Evolutionary conservation across 2,797 vertebrate species (phyloP).

Genomic region (Nyctibius grandis): DNA sequence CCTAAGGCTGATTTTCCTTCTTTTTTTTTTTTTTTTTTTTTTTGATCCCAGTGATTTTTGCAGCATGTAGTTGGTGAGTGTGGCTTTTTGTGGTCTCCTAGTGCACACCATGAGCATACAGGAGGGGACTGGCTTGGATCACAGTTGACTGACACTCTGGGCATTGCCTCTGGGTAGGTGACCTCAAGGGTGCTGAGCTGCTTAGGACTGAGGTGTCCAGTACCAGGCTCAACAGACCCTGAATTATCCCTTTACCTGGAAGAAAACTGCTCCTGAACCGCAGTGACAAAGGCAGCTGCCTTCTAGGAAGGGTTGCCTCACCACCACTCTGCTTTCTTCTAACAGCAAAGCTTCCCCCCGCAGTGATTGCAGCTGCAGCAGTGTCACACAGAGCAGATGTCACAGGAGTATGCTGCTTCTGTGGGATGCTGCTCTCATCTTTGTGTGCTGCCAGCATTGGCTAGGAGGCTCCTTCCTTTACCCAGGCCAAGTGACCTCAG

Average conservation of each 20-base stretch:
- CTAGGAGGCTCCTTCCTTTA: neutral
- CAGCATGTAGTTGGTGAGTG: neutral
- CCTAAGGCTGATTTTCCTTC: neutral
- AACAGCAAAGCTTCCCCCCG: accelerated
- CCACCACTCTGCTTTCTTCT: neutral
- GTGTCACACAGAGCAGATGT: neutral
- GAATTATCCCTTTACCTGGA: neutral
- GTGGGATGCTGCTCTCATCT: neutral
- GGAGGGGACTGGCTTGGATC: neutral
- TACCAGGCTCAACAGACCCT: neutral
- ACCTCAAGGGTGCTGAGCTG: neutral
- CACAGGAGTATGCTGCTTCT: neutral
- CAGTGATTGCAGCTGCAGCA: accelerated
- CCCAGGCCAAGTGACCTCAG: neutral
- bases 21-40: neutral
- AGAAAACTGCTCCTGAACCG: neutral
- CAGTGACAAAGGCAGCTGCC: neutral
- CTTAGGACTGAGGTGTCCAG: neutral
- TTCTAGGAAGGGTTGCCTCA: neutral
- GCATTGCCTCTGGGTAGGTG: neutral
- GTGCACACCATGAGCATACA: accelerated
- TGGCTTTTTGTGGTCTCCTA: neutral
- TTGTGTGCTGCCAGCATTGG: neutral
- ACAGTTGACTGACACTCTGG: neutral
- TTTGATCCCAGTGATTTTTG: neutral